phyloP scores from a whole-genome alignment of 2,888 invertebrate species.

The Melipona beecheii region DNA sequence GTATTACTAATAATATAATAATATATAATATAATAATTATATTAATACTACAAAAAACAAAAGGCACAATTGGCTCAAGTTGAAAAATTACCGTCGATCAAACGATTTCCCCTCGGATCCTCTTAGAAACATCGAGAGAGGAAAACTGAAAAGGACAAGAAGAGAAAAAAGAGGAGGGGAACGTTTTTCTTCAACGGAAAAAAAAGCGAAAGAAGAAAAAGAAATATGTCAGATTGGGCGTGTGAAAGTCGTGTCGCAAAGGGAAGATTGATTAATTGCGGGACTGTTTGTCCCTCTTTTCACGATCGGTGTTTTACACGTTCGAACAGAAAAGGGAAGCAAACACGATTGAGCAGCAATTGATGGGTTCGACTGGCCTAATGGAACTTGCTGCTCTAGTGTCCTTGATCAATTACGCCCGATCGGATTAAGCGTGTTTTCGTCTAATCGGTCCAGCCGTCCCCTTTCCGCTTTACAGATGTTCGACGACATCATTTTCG shows the following conservation, averaged over 20 bases:
- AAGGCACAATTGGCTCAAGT: too few species aligned
- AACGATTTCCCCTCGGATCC: too few species aligned
- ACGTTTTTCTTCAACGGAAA: not conserved
- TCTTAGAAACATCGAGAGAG: not conserved
- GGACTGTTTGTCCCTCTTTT: conserved; percentile 24
- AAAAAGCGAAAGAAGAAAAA: too few species aligned
- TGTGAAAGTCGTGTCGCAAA: not conserved
- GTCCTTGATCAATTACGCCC: conserved; percentile 57
- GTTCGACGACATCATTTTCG: conserved; percentile 99
- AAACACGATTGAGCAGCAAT: conserved; percentile 36
- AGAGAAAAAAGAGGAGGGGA: not conserved
- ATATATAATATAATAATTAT: too few species aligned
- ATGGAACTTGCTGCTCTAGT: conserved; percentile 52
- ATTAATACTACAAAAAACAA: too few species aligned
- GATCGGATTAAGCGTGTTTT: conserved; percentile 34
- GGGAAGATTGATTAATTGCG: conserved; percentile 44
- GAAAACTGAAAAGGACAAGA: not conserved
- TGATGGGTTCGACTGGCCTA: conserved; percentile 37
- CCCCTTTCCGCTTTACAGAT: conserved; percentile 86
- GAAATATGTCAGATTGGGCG: not conserved
- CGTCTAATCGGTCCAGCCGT: conserved; percentile 23
- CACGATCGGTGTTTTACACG: conserved; percentile 7
- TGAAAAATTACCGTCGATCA: too few species aligned
- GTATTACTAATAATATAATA: too few species aligned
- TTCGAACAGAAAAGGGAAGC: conserved; percentile 22